A percentile compares a stretch with the other conserved stretches of the same genome.
These are phyloP conservation scores for Miichthys miiuy DNA, from an alignment of 2,797 vertebrate genomes.

Conservation along the genomic window DNA sequence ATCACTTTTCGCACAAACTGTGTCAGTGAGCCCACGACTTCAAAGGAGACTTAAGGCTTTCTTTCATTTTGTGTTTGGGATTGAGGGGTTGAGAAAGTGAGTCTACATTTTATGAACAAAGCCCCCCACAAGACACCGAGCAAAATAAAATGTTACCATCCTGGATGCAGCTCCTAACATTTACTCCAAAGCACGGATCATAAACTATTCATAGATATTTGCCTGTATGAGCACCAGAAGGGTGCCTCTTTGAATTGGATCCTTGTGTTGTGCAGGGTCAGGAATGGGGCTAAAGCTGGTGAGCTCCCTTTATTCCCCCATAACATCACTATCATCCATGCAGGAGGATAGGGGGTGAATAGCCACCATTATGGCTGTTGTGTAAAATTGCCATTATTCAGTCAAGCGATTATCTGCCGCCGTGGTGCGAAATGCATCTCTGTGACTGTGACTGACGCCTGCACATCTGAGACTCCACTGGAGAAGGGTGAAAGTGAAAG, in stretches of 20 bases:
- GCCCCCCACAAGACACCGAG: conserved; percentile 68
- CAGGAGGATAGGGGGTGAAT: conserved; percentile 43
- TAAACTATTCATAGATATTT: conserved; percentile 85
- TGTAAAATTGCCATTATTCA: conserved; percentile 85
- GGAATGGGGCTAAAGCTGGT: conserved; percentile 50
- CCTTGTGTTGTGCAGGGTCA: conserved; percentile 64
- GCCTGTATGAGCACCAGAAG: conserved; percentile 70
- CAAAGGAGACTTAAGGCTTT: conserved; percentile 73
- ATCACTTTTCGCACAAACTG: conserved; percentile 69
- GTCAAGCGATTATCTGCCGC: conserved; percentile 77
- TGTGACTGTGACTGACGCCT: conserved; percentile 70
- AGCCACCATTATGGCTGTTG: conserved; percentile 74
- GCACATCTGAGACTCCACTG: conserved; percentile 60
- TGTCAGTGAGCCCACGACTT: conserved; percentile 71
- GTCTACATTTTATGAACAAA: conserved; percentile 78
- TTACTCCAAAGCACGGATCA: conserved; percentile 81
- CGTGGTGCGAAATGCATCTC: conserved; percentile 73
- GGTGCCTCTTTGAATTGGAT: conserved; percentile 75
- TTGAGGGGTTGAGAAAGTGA: conserved; percentile 61
- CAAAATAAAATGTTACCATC: conserved; percentile 79
- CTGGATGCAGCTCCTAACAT: conserved; percentile 79
- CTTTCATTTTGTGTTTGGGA: conserved; percentile 66
- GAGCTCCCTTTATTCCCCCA: conserved; percentile 62
- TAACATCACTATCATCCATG: conserved; percentile 52
- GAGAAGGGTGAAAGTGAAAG: conserved; percentile 58